phyloP scores from a whole-genome alignment of 2,113 vertebrate species.

The Pseudorectes ferrugineus region DNA sequence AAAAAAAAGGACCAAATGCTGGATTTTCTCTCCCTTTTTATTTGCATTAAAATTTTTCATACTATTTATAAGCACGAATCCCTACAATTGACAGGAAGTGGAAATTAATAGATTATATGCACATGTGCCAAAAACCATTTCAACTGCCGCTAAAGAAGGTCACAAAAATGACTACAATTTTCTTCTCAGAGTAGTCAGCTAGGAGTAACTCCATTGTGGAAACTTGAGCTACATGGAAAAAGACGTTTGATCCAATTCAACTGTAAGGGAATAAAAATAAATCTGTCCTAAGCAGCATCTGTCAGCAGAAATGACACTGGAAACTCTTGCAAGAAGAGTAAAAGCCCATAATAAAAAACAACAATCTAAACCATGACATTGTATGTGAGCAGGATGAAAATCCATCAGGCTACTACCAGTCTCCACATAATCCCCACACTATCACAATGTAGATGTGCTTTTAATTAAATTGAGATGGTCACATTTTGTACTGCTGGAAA shows the following conservation, averaged over 20 bases:
- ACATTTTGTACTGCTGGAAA: background rate
- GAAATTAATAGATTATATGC: background rate
- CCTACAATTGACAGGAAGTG: background rate
- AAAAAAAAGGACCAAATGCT: background rate
- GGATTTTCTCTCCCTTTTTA: background rate
- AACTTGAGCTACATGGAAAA: background rate
- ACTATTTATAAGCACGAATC: background rate
- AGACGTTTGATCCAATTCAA: background rate
- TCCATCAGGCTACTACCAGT: background rate
- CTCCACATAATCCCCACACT: background rate
- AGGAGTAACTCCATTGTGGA: background rate
- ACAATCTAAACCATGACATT: background rate
- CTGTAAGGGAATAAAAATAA: conserved; percentile 20
- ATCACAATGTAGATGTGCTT: background rate
- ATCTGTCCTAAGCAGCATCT: conserved; percentile 1
- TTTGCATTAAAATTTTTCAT: background rate
- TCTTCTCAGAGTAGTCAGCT: background rate
- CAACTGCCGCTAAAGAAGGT: background rate
- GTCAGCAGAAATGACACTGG: background rate
- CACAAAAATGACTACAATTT: background rate
- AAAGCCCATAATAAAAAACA: background rate
- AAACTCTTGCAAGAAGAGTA: background rate
- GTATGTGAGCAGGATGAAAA: background rate
- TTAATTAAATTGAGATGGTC: background rate
- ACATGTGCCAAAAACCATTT: background rate